Evolutionary conservation across 2,797 vertebrate species (phyloP).

Genomic region (Smutsia temminckii): DNA sequence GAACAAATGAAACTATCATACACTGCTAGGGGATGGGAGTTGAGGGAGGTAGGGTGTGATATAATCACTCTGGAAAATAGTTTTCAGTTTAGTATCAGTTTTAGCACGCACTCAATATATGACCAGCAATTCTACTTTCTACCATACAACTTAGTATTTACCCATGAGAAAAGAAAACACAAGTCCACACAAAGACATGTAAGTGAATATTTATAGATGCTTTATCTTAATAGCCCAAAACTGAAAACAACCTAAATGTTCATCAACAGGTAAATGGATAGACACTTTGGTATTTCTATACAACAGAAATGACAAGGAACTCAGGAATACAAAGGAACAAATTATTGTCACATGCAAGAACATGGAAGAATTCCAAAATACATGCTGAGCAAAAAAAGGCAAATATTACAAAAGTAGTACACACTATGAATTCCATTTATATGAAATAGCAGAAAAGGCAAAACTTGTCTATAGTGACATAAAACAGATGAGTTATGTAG

Average conservation of each 20-base stretch:
- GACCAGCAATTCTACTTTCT: conserved; percentile 10
- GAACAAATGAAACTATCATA: not conserved
- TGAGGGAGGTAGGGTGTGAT: not conserved
- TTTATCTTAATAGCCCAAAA: conserved; percentile 39
- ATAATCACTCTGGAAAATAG: not conserved
- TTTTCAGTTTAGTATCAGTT: not conserved
- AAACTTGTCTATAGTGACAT: not conserved
- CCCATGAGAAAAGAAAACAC: not conserved
- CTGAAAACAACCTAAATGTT: conserved; percentile 1
- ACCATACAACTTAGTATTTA: not conserved
- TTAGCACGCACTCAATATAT: not conserved
- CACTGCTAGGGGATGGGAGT: not conserved
- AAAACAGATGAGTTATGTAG: not conserved
- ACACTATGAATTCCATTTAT: not conserved
- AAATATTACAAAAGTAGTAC: not conserved
- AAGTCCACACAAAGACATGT: not conserved
- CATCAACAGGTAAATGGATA: not conserved
- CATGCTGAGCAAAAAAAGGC: not conserved
- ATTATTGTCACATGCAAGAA: not conserved
- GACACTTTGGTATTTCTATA: not conserved
- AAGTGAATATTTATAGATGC: not conserved
- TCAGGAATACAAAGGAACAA: not conserved
- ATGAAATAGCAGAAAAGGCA: conserved; percentile 4
- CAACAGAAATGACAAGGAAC: not conserved
- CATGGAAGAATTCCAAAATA: not conserved